Percentiles rank a stretch among this genome's conserved stretches.
Conservation (phyloP, 1,140 invertebrate genomes). For the Aphidius ervi region DNA sequence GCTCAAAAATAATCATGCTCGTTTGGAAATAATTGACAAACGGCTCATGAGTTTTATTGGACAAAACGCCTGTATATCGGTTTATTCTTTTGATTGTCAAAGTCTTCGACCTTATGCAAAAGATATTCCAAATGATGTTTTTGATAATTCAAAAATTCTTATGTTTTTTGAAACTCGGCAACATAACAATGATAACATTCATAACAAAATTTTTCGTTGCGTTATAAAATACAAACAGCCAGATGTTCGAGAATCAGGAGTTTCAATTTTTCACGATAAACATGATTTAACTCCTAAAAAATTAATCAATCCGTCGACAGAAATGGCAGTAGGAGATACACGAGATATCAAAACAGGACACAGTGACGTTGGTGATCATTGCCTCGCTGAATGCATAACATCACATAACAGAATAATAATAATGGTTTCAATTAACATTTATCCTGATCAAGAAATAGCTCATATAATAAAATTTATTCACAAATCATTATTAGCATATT, state of each 20-base stretch:
- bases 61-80: background rate
- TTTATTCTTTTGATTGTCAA: conserved; percentile 23
- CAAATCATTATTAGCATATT: background rate
- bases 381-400: conserved; percentile 8
- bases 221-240: conserved; percentile 19
- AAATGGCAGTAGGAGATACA: conserved; percentile 13
- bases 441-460: conserved; percentile 7
- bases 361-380: conserved; percentile 8
- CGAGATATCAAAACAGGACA: background rate
- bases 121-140: conserved; percentile 19
- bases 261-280: conserved; percentile 20
- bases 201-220: conserved; percentile 23
- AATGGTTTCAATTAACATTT: conserved; percentile 16
- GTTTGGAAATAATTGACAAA: conserved; percentile 3
- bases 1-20: no score
- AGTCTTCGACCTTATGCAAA: conserved; percentile 18
- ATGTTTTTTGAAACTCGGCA: conserved; percentile 25
- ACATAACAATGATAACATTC: conserved; percentile 18
- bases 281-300: conserved; percentile 7
- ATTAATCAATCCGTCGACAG: conserved; percentile 14
- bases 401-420: conserved; percentile 6
- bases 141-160: conserved; percentile 18
- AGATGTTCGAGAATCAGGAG: conserved; percentile 21
- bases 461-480: conserved; percentile 11
- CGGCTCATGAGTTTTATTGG: conserved; percentile 1